These are phyloP conservation scores for Megamerina dolium DNA, from an alignment of 2,888 invertebrate genomes.

Conservation along the genomic window DNA sequence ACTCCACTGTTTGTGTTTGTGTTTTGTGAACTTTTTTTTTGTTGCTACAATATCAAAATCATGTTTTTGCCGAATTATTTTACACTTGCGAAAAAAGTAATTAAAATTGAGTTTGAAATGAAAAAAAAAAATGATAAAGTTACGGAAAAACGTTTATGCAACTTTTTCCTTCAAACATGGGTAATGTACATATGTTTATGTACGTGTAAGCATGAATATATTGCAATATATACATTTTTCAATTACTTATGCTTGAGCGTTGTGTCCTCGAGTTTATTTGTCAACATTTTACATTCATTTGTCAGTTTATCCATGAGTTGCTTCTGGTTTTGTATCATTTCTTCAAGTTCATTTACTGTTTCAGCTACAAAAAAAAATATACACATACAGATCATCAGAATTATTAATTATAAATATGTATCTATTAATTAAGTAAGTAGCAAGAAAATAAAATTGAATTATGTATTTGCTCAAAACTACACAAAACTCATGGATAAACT, in stretches of 20 bases:
- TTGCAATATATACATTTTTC: too few species aligned
- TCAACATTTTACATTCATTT: constrained; percentile 81
- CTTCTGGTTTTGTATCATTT: constrained; percentile 85
- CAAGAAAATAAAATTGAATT: neutral
- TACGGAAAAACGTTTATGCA: too few species aligned
- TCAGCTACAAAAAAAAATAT: constrained; percentile 62
- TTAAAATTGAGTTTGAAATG: too few species aligned
- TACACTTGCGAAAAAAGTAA: too few species aligned
- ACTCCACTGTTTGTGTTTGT: too few species aligned
- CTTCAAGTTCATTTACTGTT: constrained; percentile 84
- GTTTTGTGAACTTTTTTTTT: too few species aligned
- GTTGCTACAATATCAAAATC: too few species aligned
- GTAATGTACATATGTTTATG: too few species aligned
- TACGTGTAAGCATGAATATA: too few species aligned
- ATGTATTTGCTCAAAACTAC: constrained; percentile 9
- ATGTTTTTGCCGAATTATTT: too few species aligned
- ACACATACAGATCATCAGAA: constrained; percentile 6
- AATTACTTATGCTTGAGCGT: constrained; percentile 77
- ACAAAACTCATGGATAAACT: constrained; percentile 64
- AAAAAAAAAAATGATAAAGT: too few species aligned
- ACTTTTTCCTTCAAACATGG: too few species aligned
- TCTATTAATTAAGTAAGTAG: neutral
- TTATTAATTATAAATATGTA: neutral
- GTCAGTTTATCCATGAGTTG: constrained; percentile 89
- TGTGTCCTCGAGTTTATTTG: constrained; percentile 84